Evolutionary conservation across 2,797 vertebrate species (phyloP).

Genomic region (Bryconaethiops microstoma): DNA sequence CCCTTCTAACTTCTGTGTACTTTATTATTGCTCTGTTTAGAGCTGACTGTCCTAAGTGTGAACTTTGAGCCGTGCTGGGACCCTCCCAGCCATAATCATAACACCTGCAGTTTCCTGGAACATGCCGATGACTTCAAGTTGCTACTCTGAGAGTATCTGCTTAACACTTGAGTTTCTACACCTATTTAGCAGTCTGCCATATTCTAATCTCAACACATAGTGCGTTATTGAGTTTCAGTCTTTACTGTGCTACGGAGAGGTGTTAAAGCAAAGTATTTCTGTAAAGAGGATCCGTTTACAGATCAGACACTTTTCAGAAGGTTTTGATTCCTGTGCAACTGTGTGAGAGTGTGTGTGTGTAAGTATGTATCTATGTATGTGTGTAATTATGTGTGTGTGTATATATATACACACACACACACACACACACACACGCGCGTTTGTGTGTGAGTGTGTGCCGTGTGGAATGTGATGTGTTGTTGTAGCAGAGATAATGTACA

Average conservation of each 20-base stretch:
- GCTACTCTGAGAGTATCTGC: background rate
- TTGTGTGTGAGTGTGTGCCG: constrained; percentile 44
- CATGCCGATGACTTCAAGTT: constrained; percentile 5
- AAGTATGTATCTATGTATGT: constrained; percentile 38
- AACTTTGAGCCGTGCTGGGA: constrained; percentile 34
- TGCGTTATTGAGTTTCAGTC: background rate
- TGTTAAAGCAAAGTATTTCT: background rate
- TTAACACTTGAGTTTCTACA: background rate
- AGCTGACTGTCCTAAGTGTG: constrained; percentile 43
- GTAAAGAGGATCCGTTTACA: background rate
- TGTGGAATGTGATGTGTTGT: constrained; percentile 69
- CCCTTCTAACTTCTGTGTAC: background rate
- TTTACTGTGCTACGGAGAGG: background rate
- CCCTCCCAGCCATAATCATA: constrained; percentile 44
- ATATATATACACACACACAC: too few species aligned
- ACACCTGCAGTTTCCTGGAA: constrained; percentile 50
- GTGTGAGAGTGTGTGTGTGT: background rate
- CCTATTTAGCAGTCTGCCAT: background rate
- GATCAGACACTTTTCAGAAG: background rate
- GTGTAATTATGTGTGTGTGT: background rate
- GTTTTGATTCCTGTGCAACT: background rate
- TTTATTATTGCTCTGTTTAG: constrained; percentile 15
- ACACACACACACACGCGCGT: constrained; percentile 31
- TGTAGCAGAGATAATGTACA: constrained; percentile 71
- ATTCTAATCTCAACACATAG: background rate